A percentile compares a stretch with the other conserved stretches of the same genome.
These are phyloP conservation scores for Hirtodrosophila alboralis DNA, from an alignment of 2,888 invertebrate genomes.

Conservation along the genomic window DNA sequence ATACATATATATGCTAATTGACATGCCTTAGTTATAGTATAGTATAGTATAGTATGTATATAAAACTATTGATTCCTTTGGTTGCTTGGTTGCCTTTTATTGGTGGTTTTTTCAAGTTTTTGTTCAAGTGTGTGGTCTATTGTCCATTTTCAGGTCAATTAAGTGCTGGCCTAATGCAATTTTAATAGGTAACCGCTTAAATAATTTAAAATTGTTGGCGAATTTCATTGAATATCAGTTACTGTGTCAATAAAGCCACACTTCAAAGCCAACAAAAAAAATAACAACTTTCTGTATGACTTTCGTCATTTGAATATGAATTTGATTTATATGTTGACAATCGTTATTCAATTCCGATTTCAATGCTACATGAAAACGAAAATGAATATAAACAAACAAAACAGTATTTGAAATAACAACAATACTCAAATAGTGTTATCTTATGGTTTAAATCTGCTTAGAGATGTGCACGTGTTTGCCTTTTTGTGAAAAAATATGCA, in stretches of 20 bases:
- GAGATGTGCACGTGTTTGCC: no score
- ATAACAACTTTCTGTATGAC: slow-evolving; percentile 4
- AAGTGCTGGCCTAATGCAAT: slow-evolving; percentile 26
- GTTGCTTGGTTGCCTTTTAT: slow-evolving; percentile 49
- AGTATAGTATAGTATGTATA: no score
- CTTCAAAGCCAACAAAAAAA: slow-evolving; percentile 41
- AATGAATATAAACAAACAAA: slow-evolving; percentile 34
- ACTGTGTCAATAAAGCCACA: slow-evolving; percentile 37
- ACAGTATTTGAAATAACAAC: slow-evolving; percentile 31
- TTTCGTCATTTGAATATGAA: slow-evolving; percentile 44
- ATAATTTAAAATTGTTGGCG: slow-evolving; percentile 17
- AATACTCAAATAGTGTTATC: slow-evolving; percentile 37
- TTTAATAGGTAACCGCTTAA: slow-evolving; percentile 20
- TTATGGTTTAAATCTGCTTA: slow-evolving; percentile 24
- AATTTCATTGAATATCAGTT: slow-evolving; percentile 21
- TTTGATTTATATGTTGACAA: slow-evolving; percentile 43
- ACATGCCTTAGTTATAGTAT: slow-evolving; percentile 30
- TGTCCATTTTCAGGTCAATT: slow-evolving; percentile 30
- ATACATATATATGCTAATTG: slow-evolving; percentile 47
- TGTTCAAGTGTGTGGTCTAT: background rate
- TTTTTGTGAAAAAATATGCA: no score
- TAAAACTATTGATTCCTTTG: slow-evolving; percentile 47
- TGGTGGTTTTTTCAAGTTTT: slow-evolving; percentile 14
- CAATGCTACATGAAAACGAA: slow-evolving; percentile 54
- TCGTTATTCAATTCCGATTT: slow-evolving; percentile 47